These are phyloP conservation scores for Scotopteryx bipunctaria DNA, from an alignment of 2,888 invertebrate species.

Conservation along the genomic window DNA sequence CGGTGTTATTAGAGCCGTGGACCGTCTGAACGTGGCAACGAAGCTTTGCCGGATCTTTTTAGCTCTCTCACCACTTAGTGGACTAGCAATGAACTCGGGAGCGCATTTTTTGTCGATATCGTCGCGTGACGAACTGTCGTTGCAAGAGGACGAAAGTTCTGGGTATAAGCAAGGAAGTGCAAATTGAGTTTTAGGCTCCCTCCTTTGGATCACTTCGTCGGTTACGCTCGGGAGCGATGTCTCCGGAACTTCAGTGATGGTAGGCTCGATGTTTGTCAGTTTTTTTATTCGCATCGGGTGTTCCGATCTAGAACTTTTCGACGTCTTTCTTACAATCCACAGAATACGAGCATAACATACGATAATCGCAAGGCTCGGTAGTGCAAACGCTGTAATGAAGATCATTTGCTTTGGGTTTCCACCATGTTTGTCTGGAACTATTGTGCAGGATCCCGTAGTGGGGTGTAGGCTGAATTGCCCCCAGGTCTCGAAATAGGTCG, in stretches of 20 bases:
- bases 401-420: conserved; percentile 90
- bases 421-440: conserved; percentile 85
- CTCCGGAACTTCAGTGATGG: conserved; percentile 50
- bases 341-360: conserved; percentile 93
- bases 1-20: conserved; percentile 68
- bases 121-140: conserved; percentile 49
- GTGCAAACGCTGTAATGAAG: conserved; percentile 91
- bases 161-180: conserved; percentile 45
- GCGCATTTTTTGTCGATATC: conserved; percentile 60
- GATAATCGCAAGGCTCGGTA: conserved; percentile 92
- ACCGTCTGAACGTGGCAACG: conserved; percentile 60
- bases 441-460: conserved; percentile 90
- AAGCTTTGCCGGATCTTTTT: conserved; percentile 55
- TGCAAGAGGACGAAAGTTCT: conserved; percentile 55
- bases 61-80: conserved; percentile 47
- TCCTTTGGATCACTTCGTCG: conserved; percentile 27
- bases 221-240: conserved; percentile 38
- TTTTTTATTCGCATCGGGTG: conserved; percentile 49
- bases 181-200: conserved; percentile 26
- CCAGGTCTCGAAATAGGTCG: conserved; percentile 90
- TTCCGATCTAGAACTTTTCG: conserved; percentile 84
- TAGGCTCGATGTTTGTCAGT: conserved; percentile 56
- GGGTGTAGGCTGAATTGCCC: conserved; percentile 90
- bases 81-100: conserved; percentile 46
- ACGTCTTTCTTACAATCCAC: conserved; percentile 88